These are phyloP conservation scores for Yoshiicerus persimilis DNA, from an alignment of 1,140 invertebrate species.

Conservation along the genomic window DNA sequence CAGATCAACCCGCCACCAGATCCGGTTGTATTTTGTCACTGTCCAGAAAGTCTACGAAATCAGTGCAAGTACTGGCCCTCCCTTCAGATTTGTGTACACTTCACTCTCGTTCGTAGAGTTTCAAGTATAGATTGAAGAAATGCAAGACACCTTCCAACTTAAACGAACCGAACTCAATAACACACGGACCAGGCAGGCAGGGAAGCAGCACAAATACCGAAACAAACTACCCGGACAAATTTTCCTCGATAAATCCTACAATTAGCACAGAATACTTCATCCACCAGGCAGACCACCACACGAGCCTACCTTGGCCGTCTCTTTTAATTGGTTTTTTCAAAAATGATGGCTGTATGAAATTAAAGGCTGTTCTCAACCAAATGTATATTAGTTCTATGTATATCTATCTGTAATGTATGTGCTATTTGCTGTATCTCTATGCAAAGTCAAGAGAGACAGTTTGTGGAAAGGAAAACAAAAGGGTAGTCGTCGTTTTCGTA, in stretches of 20 bases:
- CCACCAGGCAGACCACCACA: not conserved
- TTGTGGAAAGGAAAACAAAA: constrained; percentile 20
- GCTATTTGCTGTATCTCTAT: not conserved
- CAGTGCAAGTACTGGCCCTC: not conserved
- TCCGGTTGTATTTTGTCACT: not conserved
- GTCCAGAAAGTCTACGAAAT: not conserved
- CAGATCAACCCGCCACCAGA: not conserved
- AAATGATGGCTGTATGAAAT: constrained; percentile 11
- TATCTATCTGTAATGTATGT: not conserved
- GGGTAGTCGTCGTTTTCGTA: not conserved
- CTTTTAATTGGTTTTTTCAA: constrained; percentile 8
- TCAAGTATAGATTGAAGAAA: not conserved
- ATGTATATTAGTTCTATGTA: not conserved
- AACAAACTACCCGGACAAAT: not conserved
- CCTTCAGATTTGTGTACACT: not conserved
- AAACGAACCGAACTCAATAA: not conserved
- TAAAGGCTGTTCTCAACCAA: not conserved
- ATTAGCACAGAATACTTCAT: not conserved
- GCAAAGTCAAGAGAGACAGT: constrained; percentile 19
- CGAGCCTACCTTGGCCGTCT: not conserved
- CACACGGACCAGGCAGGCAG: not conserved
- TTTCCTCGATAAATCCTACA: not conserved
- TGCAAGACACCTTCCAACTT: not conserved
- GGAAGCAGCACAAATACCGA: not conserved
- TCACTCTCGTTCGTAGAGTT: not conserved